These are phyloP conservation scores for Cremastinae sp. DNA, from an alignment of 2,888 invertebrate genomes.

Conservation along the genomic window DNA sequence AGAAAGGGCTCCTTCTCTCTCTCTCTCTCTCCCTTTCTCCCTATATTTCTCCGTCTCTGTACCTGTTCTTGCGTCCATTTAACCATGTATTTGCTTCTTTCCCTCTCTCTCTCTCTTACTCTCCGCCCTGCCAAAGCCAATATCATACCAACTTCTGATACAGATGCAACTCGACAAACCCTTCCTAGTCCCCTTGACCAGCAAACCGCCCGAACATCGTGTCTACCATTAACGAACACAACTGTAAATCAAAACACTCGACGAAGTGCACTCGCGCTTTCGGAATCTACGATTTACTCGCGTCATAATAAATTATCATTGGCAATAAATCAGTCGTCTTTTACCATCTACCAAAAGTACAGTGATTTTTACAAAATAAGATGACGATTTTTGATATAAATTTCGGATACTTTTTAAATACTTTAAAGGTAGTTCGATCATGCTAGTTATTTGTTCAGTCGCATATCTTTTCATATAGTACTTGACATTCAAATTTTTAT, in stretches of 20 bases:
- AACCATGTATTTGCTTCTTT: too few relatives aligned
- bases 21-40: background rate
- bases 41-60: background rate
- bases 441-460: too few relatives aligned
- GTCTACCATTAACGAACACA: background rate
- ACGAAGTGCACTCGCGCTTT: background rate
- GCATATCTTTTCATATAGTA: too few relatives aligned
- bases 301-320: background rate
- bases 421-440: too few relatives aligned
- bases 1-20: background rate
- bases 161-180: conserved; percentile 1
- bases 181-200: conserved; percentile 4
- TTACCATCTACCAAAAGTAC: too few relatives aligned
- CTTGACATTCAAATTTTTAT: too few relatives aligned
- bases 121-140: background rate
- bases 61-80: too few relatives aligned
- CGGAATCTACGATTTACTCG: background rate
- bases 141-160: background rate
- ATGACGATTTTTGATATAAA: too few relatives aligned
- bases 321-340: too few relatives aligned
- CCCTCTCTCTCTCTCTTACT: too few relatives aligned
- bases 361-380: too few relatives aligned
- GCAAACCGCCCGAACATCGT: background rate
- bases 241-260: background rate
- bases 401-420: too few relatives aligned